phyloP scores from a whole-genome alignment of 2,888 invertebrate genomes.

The Orthosia gracilis region DNA sequence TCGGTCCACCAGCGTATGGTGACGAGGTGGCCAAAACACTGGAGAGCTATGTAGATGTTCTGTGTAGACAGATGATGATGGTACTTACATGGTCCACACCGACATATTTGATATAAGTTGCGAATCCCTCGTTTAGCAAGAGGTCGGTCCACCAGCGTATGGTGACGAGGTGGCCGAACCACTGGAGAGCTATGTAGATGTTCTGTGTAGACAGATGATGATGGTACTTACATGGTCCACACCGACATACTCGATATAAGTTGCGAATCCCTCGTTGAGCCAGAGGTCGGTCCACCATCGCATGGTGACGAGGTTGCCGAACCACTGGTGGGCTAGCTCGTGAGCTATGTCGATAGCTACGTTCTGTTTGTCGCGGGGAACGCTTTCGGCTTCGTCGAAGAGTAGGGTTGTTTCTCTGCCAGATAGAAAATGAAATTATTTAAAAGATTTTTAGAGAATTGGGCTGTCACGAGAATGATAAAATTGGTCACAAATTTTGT shows the following conservation, averaged over 20 bases:
- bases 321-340: constrained; percentile 95
- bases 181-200: constrained; percentile 92
- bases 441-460: no score
- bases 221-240: constrained; percentile 87
- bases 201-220: background rate
- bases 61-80: background rate
- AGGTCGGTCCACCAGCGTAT: constrained; percentile 93
- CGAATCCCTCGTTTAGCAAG: constrained; percentile 95
- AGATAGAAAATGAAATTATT: background rate
- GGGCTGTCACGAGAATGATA: no score
- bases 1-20: constrained; percentile 94
- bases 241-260: constrained; percentile 90
- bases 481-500: no score
- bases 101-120: constrained; percentile 91
- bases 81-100: constrained; percentile 89
- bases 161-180: constrained; percentile 94
- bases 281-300: constrained; percentile 94
- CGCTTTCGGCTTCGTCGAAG: constrained; percentile 88
- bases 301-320: constrained; percentile 93
- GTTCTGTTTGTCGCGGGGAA: constrained; percentile 88
- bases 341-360: constrained; percentile 92
- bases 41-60: constrained; percentile 91
- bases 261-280: constrained; percentile 95
- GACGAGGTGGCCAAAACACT: constrained; percentile 94
- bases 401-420: constrained; percentile 92